Percentiles rank a stretch among this genome's conserved stretches.
These are phyloP conservation scores for Mola mola DNA, from an alignment of 2,113 vertebrate genomes.

Conservation along the genomic window DNA sequence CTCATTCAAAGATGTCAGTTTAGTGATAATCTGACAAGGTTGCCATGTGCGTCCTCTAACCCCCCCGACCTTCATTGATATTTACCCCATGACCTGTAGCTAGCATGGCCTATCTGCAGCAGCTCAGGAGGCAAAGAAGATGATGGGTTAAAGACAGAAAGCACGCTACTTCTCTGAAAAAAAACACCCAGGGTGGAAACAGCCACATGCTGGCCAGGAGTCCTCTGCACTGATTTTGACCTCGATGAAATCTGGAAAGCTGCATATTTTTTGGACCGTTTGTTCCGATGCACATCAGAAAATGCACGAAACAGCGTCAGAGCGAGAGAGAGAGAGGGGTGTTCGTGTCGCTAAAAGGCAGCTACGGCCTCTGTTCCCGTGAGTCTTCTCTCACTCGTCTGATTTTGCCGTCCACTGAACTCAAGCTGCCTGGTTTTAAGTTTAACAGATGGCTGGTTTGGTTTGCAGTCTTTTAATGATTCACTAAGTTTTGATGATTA, in stretches of 20 bases:
- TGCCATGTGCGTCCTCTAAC: constrained; percentile 46
- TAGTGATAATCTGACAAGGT: constrained; percentile 74
- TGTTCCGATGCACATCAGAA: constrained; percentile 26
- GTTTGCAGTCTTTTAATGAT: constrained; percentile 48
- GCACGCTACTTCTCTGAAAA: constrained; percentile 14
- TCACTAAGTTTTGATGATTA: constrained; percentile 58
- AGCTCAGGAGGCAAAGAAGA: constrained; percentile 65
- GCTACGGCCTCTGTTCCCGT: constrained; percentile 21
- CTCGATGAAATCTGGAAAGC: constrained; percentile 16
- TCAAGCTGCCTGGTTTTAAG: constrained; percentile 50
- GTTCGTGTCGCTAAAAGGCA: constrained; percentile 53
- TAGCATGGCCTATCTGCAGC: constrained; percentile 56
- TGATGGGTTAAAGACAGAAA: constrained; percentile 33
- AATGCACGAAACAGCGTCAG: constrained; percentile 15
- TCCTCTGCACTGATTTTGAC: constrained; percentile 52
- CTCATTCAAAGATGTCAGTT: constrained; percentile 62
- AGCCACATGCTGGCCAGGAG: constrained; percentile 39
- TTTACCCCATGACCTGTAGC: constrained; percentile 74
- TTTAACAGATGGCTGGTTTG: constrained; percentile 57
- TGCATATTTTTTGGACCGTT: no score
- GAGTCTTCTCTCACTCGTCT: constrained; percentile 45
- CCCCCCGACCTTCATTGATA: constrained; percentile 72
- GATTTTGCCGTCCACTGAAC: constrained; percentile 43
- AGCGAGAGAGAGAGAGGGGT: constrained; percentile 21
- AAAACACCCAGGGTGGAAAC: constrained; percentile 35